phyloP scores from a whole-genome alignment of 2,888 invertebrate species.

The Stenoptilia bipunctidactyla region DNA sequence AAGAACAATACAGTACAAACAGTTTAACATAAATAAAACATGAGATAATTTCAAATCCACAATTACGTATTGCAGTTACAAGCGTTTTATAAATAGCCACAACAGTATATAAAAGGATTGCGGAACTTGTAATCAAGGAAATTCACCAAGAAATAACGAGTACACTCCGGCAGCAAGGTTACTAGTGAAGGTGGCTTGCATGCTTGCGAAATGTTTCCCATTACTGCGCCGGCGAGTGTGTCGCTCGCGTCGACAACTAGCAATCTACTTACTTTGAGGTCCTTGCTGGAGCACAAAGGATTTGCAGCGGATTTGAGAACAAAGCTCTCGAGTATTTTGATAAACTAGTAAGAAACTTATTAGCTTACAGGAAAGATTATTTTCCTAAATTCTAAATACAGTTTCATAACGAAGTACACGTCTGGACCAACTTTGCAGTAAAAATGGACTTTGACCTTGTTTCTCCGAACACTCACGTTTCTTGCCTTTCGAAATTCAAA shows the following conservation, averaged over 20 bases:
- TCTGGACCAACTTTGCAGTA: too few relatives aligned
- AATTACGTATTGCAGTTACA: constrained; percentile 13
- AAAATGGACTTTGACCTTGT: too few relatives aligned
- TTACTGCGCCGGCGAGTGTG: constrained; percentile 19
- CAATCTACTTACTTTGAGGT: background rate
- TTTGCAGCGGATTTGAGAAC: too few relatives aligned
- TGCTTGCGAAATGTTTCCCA: constrained; percentile 45
- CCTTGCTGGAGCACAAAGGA: background rate
- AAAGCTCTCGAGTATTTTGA: too few relatives aligned
- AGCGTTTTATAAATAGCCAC: constrained; percentile 25
- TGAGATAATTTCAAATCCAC: background rate
- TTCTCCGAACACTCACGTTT: too few relatives aligned
- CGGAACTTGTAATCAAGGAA: constrained; percentile 50
- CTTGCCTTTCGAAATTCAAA: too few relatives aligned
- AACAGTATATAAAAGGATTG: constrained; percentile 33
- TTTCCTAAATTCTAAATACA: too few relatives aligned
- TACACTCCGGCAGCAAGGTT: constrained; percentile 42
- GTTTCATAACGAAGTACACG: too few relatives aligned
- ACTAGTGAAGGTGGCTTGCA: constrained; percentile 46
- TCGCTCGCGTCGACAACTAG: background rate
- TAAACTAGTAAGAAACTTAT: too few relatives aligned
- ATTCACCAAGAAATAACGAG: constrained; percentile 22
- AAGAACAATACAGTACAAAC: too few relatives aligned
- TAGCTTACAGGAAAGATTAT: too few relatives aligned
- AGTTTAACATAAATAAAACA: too few relatives aligned